These are phyloP conservation scores for Hylomyscus alleni DNA, from an alignment of 2,797 vertebrate genomes.

Conservation along the genomic window DNA sequence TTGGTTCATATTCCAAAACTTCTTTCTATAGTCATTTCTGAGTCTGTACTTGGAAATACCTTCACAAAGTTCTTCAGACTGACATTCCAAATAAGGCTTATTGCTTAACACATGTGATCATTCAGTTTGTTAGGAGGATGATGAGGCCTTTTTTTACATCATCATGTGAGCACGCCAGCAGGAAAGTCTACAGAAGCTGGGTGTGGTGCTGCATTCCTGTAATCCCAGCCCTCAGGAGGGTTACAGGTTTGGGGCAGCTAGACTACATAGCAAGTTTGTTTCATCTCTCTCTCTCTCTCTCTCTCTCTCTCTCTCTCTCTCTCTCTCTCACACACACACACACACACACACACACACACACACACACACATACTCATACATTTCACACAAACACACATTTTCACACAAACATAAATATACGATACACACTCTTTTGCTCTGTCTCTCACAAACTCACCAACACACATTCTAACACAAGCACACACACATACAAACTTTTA, in stretches of 20 bases:
- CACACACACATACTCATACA: background rate
- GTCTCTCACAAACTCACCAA: background rate
- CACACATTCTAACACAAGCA: background rate
- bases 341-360: background rate
- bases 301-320: no score
- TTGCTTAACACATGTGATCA: slow-evolving; percentile 30
- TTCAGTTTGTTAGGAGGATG: background rate
- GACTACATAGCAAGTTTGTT: background rate
- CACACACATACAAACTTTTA: background rate
- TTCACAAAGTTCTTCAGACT: slow-evolving; percentile 12
- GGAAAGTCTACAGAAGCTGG: background rate
- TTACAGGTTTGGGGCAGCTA: background rate
- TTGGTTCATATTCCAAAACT: background rate
- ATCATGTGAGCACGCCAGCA: background rate
- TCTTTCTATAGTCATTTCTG: background rate
- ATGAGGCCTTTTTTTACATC: background rate
- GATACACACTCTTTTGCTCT: background rate
- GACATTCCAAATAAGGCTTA: background rate
- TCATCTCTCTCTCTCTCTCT: no score
- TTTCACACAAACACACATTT: background rate
- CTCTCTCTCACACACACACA: background rate
- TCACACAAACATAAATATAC: background rate
- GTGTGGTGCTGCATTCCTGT: background rate
- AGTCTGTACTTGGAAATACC: slow-evolving; percentile 3
- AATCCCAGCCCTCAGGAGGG: background rate